Evolutionary conservation across 2,797 vertebrate genomes (phyloP).

Genomic region (Periparus ater): DNA sequence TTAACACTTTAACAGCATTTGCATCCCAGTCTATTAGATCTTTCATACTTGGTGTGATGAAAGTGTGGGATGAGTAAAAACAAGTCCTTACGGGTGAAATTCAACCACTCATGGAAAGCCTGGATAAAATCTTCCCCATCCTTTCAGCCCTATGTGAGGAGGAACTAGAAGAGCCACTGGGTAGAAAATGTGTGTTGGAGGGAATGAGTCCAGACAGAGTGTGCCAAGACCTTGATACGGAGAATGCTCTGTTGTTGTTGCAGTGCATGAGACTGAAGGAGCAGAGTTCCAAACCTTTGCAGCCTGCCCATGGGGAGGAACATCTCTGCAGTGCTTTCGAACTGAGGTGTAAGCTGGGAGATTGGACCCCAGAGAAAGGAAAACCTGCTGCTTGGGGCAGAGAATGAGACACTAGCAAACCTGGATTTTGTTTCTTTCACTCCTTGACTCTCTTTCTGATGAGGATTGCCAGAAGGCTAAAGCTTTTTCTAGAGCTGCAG

Average conservation of each 20-base stretch:
- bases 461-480: neutral
- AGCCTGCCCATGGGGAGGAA: neutral
- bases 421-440: neutral
- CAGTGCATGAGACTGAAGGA: neutral
- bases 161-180: neutral
- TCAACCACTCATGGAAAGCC: neutral
- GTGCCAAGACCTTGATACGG: neutral
- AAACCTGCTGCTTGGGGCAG: neutral
- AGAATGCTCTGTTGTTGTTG: neutral
- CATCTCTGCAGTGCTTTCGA: neutral
- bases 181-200: neutral
- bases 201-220: neutral
- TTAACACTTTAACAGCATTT: conserved; percentile 39
- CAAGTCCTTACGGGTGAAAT: conserved; percentile 39
- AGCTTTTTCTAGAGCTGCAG: neutral
- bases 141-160: neutral
- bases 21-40: conserved; percentile 5
- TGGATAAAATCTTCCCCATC: conserved; percentile 31
- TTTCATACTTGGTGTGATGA: neutral
- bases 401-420: neutral
- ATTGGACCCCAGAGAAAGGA: neutral
- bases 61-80: conserved; percentile 45
- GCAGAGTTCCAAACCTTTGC: neutral
- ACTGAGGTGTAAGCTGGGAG: neutral
- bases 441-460: neutral